A percentile compares a stretch with the other conserved stretches of the same genome.
phyloP scores from a whole-genome alignment of 2,113 vertebrate genomes.

The Rattus rattus region DNA sequence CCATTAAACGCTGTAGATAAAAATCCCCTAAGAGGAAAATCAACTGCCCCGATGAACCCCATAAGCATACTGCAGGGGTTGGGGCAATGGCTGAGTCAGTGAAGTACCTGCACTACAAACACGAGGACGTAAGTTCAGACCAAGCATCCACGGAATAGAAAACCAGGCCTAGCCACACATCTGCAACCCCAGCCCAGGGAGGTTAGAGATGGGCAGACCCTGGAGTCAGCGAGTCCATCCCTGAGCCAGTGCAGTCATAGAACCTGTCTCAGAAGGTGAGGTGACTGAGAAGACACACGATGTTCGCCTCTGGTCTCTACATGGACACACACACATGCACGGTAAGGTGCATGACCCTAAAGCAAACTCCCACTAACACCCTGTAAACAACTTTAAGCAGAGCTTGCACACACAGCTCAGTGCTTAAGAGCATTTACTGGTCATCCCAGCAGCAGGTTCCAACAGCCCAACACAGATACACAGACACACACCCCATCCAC shows the following conservation, averaged over 20 bases:
- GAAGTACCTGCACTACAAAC: background rate
- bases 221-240: background rate
- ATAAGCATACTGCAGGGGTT: background rate
- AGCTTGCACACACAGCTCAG: background rate
- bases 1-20: background rate
- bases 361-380: background rate
- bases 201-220: background rate
- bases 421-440: background rate
- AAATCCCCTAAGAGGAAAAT: background rate
- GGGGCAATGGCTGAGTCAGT: background rate
- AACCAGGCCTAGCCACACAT: background rate
- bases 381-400: background rate
- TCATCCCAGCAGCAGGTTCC: background rate
- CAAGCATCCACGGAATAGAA: background rate
- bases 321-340: background rate
- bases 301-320: background rate
- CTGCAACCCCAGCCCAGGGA: background rate
- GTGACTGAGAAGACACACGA: background rate
- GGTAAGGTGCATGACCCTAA: background rate
- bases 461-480: background rate
- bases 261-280: background rate
- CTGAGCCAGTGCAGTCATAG: background rate
- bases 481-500: background rate
- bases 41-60: background rate
- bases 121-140: background rate